These are phyloP conservation scores for Chrysomallon squamiferum DNA, from an alignment of 1,140 invertebrate species.

Conservation along the genomic window DNA sequence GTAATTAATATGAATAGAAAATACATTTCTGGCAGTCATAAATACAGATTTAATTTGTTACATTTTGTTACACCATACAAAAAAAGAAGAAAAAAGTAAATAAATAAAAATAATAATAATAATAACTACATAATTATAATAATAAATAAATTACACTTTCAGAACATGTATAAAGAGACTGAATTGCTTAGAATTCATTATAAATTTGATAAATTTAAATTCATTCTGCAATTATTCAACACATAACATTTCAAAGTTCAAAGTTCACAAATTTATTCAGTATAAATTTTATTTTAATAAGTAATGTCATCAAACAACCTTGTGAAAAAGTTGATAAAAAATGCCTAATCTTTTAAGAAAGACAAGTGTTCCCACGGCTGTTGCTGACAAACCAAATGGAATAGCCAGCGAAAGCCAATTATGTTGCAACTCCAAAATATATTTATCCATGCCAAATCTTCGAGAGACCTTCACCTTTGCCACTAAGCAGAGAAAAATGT, in stretches of 20 bases:
- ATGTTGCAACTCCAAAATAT: constrained; percentile 22
- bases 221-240: too few species aligned
- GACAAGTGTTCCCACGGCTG: constrained; percentile 40
- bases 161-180: too few species aligned
- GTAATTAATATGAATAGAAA: too few species aligned
- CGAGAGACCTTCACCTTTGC: neutral
- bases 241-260: neutral
- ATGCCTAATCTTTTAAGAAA: constrained; percentile 51
- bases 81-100: too few species aligned
- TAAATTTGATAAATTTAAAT: too few species aligned
- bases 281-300: neutral
- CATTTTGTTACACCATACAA: too few species aligned
- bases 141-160: too few species aligned
- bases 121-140: too few species aligned
- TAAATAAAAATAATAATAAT: too few species aligned
- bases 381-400: constrained; percentile 38
- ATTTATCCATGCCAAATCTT: constrained; percentile 21
- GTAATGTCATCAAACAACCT: constrained; percentile 27
- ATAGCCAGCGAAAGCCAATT: constrained; percentile 32
- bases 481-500: neutral
- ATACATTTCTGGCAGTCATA: too few species aligned
- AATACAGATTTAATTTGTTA: too few species aligned
- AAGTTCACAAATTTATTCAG: neutral
- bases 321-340: constrained; percentile 52
- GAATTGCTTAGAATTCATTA: too few species aligned